Evolutionary conservation across 2,888 invertebrate species (phyloP), one percentile per base, ranked within the genome.

Genomic region (Diachrysia chrysitis): DNA sequence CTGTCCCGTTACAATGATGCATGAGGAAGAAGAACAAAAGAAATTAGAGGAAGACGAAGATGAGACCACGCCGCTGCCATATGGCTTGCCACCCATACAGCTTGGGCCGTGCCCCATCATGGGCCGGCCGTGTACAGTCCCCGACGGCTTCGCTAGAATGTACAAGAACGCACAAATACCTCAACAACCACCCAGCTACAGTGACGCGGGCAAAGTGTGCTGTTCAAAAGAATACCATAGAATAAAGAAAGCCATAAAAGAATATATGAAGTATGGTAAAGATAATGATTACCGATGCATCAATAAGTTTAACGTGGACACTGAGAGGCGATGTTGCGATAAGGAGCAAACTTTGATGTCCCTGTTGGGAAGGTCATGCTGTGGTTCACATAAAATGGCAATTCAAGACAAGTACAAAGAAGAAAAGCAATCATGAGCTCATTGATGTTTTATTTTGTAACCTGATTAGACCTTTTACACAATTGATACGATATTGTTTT

Each of bases 381-480:
- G 95, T 65, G 95, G 95, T 9, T 78, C 92, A 4, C 94, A 95
- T 70, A 95, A 95, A 84, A 69, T 93, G 77, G 87, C 90, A 5
- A 88, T 93, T 66, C 93, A 93, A 73, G 92, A 94, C 12, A 91
- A 94, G 74, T 92, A 63, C 66, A 89, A 89, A 71, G 83, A 90
- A 23, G 85, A 88, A 0, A 85, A 85, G 54, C 58, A 60, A 56
- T 29, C 48, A 56, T 54, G 53, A 66, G n/a, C n/a, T 53, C 85
- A 89, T 89, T 90, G 89, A 90, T 83, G 78, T 93, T 95, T 94
- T 94, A 95, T 94, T 95, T 95, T 95, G 94, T 95, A 95, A 94
- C 92, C 93, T 91, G 86, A 69, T 80, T 79, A 87, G 61, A 77
- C 61, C 60, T 76, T 85, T 79, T 81, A 71, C 81, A 71, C 63